phyloP scores from a whole-genome alignment of 2,113 vertebrate genomes.

The Ariopsis seemanni region DNA sequence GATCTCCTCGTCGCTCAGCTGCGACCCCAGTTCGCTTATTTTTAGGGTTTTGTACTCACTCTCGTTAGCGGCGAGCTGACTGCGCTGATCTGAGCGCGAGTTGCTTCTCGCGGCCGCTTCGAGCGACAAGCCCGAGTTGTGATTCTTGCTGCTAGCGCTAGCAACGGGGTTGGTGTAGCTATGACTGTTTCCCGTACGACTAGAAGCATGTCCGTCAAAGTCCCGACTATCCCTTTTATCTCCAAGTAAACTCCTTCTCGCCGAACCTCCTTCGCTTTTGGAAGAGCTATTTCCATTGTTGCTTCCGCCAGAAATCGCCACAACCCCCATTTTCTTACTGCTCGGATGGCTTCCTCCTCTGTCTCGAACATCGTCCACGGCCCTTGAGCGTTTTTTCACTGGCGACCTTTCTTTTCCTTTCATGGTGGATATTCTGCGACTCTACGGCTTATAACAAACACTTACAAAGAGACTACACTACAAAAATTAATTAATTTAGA shows the following conservation, averaged over 20 bases:
- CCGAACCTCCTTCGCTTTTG: conserved; percentile 78
- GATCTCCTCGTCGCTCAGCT: conserved; percentile 91
- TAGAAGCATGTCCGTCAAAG: conserved; percentile 77
- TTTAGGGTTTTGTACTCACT: conserved; percentile 94
- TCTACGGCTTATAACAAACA: conserved; percentile 30
- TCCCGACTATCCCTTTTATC: conserved; percentile 84
- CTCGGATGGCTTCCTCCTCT: conserved; percentile 82
- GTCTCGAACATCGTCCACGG: conserved; percentile 84
- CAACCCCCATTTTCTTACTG: conserved; percentile 87
- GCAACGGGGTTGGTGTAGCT: conserved; percentile 68
- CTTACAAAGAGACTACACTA: conserved; percentile 7
- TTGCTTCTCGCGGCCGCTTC: conserved; percentile 67
- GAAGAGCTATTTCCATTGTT: conserved; percentile 79
- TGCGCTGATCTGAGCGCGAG: conserved; percentile 71
- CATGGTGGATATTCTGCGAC: conserved; percentile 69
- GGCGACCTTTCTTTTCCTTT: conserved; percentile 96
- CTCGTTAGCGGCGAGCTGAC: conserved; percentile 66
- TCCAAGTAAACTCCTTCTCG: conserved; percentile 78
- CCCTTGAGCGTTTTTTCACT: conserved; percentile 92
- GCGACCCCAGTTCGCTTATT: conserved; percentile 93
- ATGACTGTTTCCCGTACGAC: conserved; percentile 79
- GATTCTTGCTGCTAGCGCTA: conserved; percentile 77
- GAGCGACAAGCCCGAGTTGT: conserved; percentile 71
- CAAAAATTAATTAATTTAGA: not conserved
- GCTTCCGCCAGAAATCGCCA: conserved; percentile 73